Conservation (phyloP, 2,888 invertebrate species). For the Papilio elwesi region DNA sequence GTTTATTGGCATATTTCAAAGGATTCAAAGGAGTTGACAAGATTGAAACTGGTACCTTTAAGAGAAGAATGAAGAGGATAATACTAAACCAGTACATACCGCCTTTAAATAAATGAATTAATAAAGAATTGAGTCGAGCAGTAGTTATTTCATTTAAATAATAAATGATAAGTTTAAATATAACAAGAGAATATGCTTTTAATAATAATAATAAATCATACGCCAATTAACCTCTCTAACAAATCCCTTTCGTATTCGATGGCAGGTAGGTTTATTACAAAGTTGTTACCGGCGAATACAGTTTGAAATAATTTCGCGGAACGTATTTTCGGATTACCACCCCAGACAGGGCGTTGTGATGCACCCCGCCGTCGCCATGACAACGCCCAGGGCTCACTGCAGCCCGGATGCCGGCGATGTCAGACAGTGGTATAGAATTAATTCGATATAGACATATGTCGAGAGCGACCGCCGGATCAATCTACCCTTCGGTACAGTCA, state of each 20-base stretch:
- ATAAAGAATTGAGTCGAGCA: no score
- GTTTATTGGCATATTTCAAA: no score
- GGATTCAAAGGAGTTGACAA: no score
- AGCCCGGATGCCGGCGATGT: slow-evolving; percentile 31
- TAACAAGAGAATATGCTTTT: neutral
- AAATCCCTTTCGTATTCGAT: neutral
- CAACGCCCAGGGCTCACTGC: slow-evolving; percentile 29
- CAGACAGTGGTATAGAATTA: slow-evolving; percentile 37
- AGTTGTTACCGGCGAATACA: slow-evolving; percentile 25
- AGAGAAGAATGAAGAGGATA: no score
- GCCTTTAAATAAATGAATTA: no score
- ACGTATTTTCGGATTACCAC: slow-evolving; percentile 36
- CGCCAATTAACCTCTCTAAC: slow-evolving; percentile 25
- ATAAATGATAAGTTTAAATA: no score
- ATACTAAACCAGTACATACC: no score
- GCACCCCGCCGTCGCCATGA: slow-evolving; percentile 22
- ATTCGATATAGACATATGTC: slow-evolving; percentile 35
- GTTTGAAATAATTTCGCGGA: slow-evolving; percentile 37
- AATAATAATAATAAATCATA: neutral
- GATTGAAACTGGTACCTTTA: no score
- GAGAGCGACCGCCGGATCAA: slow-evolving; percentile 3
- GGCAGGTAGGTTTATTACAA: slow-evolving; percentile 16
- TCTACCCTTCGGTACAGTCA: slow-evolving; percentile 20
- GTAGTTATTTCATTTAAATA: no score
- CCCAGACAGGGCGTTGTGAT: slow-evolving; percentile 30